Conservation (phyloP, 2,888 invertebrate species). For the Ramazzottius varieornatus region DNA sequence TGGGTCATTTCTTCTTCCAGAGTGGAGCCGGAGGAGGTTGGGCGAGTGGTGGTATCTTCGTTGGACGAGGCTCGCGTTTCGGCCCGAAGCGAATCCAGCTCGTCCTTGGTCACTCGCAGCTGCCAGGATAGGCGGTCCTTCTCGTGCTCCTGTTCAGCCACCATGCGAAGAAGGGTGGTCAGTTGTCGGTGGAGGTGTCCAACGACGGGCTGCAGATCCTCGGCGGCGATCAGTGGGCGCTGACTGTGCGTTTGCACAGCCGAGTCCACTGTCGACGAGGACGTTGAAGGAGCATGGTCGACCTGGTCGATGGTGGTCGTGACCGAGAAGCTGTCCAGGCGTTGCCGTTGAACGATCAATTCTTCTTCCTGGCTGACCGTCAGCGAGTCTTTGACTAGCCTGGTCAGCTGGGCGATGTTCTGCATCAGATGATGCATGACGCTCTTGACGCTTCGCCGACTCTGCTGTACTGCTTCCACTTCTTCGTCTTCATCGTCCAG, state of each 20-base stretch:
- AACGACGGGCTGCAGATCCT: background rate
- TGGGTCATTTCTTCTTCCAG: too few species aligned
- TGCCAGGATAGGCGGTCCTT: background rate
- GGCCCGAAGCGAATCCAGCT: background rate
- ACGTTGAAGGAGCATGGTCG: background rate
- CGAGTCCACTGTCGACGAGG: background rate
- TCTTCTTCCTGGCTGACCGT: background rate
- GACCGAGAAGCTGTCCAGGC: too few species aligned
- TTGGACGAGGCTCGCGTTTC: background rate
- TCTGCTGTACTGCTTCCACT: background rate
- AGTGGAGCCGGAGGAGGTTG: too few species aligned
- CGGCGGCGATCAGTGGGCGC: background rate
- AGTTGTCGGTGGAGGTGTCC: background rate
- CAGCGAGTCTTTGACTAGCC: background rate
- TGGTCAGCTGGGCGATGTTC: background rate
- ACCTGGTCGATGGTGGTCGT: too few species aligned
- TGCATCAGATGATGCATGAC: background rate
- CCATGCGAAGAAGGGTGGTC: background rate
- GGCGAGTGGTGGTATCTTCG: too few species aligned
- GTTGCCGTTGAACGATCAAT: too few species aligned
- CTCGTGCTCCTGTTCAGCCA: background rate
- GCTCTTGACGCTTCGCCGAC: background rate
- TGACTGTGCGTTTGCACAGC: background rate
- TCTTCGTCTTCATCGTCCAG: background rate
- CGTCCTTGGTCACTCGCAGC: background rate